Evolutionary conservation across 2,888 invertebrate species (phyloP).

Genomic region (Eupithecia abbreviata): DNA sequence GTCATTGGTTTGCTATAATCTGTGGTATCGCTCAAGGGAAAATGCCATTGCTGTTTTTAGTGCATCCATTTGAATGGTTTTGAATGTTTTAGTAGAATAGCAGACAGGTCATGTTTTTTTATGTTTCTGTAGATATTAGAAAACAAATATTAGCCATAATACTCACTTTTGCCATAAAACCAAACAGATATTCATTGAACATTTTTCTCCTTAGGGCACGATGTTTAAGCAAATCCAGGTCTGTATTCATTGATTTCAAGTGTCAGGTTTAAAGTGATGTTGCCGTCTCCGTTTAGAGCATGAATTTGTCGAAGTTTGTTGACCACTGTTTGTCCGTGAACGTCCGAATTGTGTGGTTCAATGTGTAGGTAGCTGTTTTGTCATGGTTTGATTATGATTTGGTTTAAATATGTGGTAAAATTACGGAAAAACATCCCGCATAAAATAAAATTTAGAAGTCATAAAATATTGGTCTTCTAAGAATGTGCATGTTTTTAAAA

Average conservation of each 20-base stretch:
- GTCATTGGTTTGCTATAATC: background rate
- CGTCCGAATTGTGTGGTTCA: conserved; percentile 43
- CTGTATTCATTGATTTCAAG: conserved; percentile 69
- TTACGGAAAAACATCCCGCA: background rate
- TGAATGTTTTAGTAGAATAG: background rate
- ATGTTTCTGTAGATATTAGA: background rate
- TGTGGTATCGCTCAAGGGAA: background rate
- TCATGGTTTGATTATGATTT: conserved; percentile 21
- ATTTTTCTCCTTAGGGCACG: conserved; percentile 81
- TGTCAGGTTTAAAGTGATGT: conserved; percentile 70
- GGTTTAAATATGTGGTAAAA: background rate
- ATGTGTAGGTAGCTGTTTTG: conserved; percentile 34
- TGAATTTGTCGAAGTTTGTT: conserved; percentile 54
- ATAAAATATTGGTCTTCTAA: background rate
- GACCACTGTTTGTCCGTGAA: conserved; percentile 49
- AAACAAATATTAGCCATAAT: background rate
- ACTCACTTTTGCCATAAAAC: background rate
- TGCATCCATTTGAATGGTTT: background rate
- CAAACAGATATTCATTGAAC: conserved; percentile 52
- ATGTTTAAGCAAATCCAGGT: conserved; percentile 84
- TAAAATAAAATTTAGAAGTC: background rate
- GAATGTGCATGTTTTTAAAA: conserved; percentile 14
- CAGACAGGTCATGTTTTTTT: background rate
- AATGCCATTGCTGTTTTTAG: background rate
- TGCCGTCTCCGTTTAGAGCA: conserved; percentile 65